Conservation (phyloP, 92 coral and sea anemone species). For the Palythoa caribaeorum region DNA sequence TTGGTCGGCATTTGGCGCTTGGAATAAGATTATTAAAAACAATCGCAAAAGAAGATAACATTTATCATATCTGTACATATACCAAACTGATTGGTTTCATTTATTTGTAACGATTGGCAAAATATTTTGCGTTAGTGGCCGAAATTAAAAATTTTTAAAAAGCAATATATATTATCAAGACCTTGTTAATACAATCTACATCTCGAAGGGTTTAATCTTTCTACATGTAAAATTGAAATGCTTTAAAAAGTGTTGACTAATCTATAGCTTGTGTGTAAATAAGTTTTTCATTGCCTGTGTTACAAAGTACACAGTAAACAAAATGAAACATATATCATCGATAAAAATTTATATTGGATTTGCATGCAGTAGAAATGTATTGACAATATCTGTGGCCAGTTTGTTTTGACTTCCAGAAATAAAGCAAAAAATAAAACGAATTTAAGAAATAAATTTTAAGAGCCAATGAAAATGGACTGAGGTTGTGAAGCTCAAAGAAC, state of each 20-base stretch:
- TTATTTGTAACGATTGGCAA: neutral
- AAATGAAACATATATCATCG: neutral
- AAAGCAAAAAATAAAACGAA: neutral
- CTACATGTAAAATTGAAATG: neutral
- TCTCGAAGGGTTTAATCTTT: neutral
- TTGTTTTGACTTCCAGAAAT: neutral
- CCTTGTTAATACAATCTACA: neutral
- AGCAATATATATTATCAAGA: neutral
- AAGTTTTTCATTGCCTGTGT: neutral
- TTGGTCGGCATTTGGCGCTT: neutral
- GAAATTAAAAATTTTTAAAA: neutral
- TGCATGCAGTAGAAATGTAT: neutral
- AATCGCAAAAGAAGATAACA: neutral
- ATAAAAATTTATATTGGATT: conserved; percentile 14
- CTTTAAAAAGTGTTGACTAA: neutral
- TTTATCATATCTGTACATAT: neutral
- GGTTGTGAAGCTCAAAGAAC: too few species aligned
- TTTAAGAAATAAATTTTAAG: neutral
- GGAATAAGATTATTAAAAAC: neutral
- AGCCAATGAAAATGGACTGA: too few species aligned
- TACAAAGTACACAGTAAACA: too few species aligned
- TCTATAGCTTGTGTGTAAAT: too few species aligned
- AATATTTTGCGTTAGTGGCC: neutral
- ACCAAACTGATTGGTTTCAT: neutral
- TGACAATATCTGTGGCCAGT: neutral